Evolutionary conservation across 2,797 vertebrate species (phyloP).

Genomic region (Pseudopleuronectes americanus): DNA sequence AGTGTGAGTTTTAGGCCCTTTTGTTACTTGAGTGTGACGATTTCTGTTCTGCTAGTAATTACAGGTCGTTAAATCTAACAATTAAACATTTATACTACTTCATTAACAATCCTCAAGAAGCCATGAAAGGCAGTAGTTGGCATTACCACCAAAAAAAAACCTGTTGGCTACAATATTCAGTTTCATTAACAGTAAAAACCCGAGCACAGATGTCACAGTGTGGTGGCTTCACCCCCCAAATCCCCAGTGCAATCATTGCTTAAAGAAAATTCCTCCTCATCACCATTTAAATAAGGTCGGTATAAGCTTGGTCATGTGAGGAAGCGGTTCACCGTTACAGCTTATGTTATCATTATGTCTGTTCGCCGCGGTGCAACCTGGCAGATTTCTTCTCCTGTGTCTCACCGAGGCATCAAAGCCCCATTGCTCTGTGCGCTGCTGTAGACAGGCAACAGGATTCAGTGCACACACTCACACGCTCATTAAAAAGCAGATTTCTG

Average conservation of each 20-base stretch:
- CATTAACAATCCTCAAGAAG: not conserved
- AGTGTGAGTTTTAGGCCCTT: too few species aligned
- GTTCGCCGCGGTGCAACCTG: too few species aligned
- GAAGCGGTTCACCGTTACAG: not conserved
- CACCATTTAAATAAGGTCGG: not conserved
- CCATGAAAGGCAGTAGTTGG: not conserved
- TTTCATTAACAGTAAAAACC: not conserved
- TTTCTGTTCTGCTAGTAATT: not conserved
- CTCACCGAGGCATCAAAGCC: conserved; percentile 15
- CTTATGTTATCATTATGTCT: conserved; percentile 2
- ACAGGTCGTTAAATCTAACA: not conserved
- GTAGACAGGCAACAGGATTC: conserved; percentile 47
- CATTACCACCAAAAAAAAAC: not conserved
- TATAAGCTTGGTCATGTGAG: not conserved
- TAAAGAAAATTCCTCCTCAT: not conserved
- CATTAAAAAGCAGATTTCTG: conserved; percentile 59
- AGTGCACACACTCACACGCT: conserved; percentile 35
- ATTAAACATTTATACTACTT: too few species aligned
- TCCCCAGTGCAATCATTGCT: not conserved
- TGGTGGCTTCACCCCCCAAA: not conserved
- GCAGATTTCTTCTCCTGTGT: too few species aligned
- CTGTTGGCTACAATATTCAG: not conserved
- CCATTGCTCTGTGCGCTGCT: conserved; percentile 26
- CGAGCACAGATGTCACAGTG: not conserved
- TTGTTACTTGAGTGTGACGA: not conserved